Evolutionary conservation across 1,140 invertebrate species (phyloP), one percentile per base, ranked within the genome.

Genomic region (Leptinotarsa defecta): DNA sequence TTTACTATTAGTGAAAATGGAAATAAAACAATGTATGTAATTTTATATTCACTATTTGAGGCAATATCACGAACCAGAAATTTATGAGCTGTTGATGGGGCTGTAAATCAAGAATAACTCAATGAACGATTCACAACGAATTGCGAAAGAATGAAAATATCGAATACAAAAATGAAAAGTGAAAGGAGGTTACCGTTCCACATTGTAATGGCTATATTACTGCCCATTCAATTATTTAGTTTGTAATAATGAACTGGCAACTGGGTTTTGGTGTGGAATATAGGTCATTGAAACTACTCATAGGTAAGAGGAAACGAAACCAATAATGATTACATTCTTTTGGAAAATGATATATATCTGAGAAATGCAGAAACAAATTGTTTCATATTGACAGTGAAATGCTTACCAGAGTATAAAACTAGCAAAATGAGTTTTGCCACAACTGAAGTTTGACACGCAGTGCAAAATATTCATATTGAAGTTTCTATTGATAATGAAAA

Each of bases 221-320:
- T 57, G n/a, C 52, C 52, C n/a, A 57, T 57, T 57, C 52, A 57
- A 57, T 57, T 57, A 57, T 57, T 57, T 17, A 17, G 15, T 19
- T 57, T 19, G 52, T 19, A 57, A 57, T 57, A 57, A 19, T 19
- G 3, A 57, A 57, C 6, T 57, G 52, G 13, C 52, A 57, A 57
- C n/a, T 57, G 17, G 52, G 17, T 57, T 57, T 17, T n/a, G 13
- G 17, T n/a, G 52, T 57, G n/a, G 34, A 67, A 67, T 67, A 67
- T 67, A n/a, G 64, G 64, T 67, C 64, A 67, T 67, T 67, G 64
- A 67, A 67, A 67, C 20, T 17, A 34, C 27, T 15, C 15, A 15
- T 24, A 34, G 52, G 52, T 15, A 67, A 34, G n/a, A 15, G 15
- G 64, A 22, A 67, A 34, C 15, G n/a, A 67, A 24, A 24, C 27